Evolutionary conservation across 1,140 invertebrate species (phyloP).

Genomic region (Zaprionus inermis): DNA sequence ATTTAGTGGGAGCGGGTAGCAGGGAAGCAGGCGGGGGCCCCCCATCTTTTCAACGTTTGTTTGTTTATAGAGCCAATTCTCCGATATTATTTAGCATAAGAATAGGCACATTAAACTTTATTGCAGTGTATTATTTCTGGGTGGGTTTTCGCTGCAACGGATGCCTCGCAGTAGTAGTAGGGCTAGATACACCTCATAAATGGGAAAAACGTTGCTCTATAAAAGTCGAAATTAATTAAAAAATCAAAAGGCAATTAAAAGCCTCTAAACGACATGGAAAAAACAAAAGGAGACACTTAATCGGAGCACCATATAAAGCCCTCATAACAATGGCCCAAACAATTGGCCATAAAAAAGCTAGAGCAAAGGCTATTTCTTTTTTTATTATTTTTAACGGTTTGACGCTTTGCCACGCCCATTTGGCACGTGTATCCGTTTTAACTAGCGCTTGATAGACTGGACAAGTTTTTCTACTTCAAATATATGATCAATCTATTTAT

Average conservation of each 20-base stretch:
- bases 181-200: constrained; percentile 7
- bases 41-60: constrained; percentile 64
- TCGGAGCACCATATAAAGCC: constrained; percentile 20
- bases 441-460: constrained; percentile 30
- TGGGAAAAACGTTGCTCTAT: constrained; percentile 5
- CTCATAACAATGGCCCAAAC: constrained; percentile 24
- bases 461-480: constrained; percentile 11
- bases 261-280: constrained; percentile 27
- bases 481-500: background rate
- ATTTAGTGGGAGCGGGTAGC: constrained; percentile 21
- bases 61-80: constrained; percentile 61
- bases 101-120: constrained; percentile 70
- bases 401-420: constrained; percentile 36
- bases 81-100: constrained; percentile 70
- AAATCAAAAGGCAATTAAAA: constrained; percentile 36
- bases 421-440: constrained; percentile 40
- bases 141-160: constrained; percentile 58
- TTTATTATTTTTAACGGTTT: background rate
- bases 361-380: background rate
- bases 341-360: constrained; percentile 48
- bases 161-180: constrained; percentile 30
- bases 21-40: background rate
- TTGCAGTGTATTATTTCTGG: constrained; percentile 55
- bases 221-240: constrained; percentile 44
- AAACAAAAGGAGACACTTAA: constrained; percentile 41